A percentile compares a stretch with the other conserved stretches of the same genome.
Evolutionary conservation across 2,113 vertebrate species (phyloP).

Genomic region (Carettochelys insculpta): DNA sequence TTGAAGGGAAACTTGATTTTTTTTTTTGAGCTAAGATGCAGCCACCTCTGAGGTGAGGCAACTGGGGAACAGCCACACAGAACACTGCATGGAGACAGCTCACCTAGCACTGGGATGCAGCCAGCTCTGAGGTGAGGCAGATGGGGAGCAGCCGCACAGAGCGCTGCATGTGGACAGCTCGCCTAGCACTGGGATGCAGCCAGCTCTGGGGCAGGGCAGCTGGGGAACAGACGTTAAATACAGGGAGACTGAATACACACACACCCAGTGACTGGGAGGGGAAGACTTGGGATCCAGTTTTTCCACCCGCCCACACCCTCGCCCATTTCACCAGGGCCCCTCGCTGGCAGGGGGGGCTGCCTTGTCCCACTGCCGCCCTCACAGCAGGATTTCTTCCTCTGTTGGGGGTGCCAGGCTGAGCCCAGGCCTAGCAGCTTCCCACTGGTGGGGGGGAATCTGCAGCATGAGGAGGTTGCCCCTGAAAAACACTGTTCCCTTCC

Average conservation of each 20-base stretch:
- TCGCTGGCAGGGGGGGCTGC: not conserved
- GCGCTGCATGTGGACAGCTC: not conserved
- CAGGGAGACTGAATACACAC: not conserved
- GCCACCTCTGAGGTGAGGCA: not conserved
- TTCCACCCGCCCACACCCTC: not conserved
- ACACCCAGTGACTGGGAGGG: not conserved
- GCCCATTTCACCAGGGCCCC: not conserved
- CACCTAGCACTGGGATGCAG: not conserved
- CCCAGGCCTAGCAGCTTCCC: not conserved
- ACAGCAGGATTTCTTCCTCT: not conserved
- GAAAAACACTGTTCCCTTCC: not conserved
- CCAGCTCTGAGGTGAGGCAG: not conserved
- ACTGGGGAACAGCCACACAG: not conserved
- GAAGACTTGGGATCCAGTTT: not conserved
- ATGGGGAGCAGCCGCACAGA: not conserved
- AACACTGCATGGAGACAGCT: not conserved
- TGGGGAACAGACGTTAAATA: not conserved
- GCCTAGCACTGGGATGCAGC: not conserved
- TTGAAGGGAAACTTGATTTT: not conserved
- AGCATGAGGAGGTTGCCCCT: not conserved
- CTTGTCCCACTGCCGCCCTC: not conserved
- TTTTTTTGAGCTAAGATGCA: not conserved
- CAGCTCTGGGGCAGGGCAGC: not conserved
- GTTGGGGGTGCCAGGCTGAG: not conserved
- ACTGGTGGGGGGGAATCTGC: not conserved